Conservation (phyloP, 2,113 vertebrate genomes). For the Lepus europaeus region DNA sequence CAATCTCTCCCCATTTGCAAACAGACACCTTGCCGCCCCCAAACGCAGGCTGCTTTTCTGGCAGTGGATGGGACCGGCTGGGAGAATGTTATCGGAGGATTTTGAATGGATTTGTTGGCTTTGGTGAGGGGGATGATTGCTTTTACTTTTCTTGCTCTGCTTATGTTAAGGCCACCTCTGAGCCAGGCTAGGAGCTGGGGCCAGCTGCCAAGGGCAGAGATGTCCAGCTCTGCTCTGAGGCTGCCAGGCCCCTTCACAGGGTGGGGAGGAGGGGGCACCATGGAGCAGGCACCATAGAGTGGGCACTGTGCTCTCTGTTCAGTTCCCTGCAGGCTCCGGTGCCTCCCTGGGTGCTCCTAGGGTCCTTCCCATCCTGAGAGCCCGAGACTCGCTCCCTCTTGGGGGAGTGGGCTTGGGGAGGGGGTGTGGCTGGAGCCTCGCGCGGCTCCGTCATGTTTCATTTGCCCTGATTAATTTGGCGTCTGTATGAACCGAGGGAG, state of each 20-base stretch:
- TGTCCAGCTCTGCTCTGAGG: not conserved
- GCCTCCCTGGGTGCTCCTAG: not conserved
- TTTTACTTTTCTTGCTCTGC: not conserved
- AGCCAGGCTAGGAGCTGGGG: not conserved
- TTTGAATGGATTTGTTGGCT: not conserved
- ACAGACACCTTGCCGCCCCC: accelerated
- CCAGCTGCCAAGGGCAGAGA: not conserved
- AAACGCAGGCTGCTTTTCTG: accelerated
- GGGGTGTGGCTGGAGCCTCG: accelerated
- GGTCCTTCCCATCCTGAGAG: not conserved
- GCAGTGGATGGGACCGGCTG: not conserved
- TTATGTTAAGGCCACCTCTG: not conserved
- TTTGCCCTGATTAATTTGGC: slow-evolving; percentile 43
- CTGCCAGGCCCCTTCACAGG: not conserved
- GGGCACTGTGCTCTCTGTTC: not conserved
- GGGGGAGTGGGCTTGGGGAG: not conserved
- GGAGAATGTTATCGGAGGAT: not conserved
- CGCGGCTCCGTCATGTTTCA: not conserved
- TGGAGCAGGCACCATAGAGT: too few species aligned
- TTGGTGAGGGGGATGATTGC: not conserved
- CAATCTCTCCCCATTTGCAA: accelerated
- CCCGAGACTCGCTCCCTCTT: not conserved
- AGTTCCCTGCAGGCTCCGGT: accelerated
- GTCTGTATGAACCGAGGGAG: slow-evolving; percentile 28
- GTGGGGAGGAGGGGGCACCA: too few species aligned